A percentile compares a stretch with the other conserved stretches of the same genome.
These are phyloP conservation scores for Eristalinus aeneus DNA, from an alignment of 2,888 invertebrate species.

Conservation along the genomic window DNA sequence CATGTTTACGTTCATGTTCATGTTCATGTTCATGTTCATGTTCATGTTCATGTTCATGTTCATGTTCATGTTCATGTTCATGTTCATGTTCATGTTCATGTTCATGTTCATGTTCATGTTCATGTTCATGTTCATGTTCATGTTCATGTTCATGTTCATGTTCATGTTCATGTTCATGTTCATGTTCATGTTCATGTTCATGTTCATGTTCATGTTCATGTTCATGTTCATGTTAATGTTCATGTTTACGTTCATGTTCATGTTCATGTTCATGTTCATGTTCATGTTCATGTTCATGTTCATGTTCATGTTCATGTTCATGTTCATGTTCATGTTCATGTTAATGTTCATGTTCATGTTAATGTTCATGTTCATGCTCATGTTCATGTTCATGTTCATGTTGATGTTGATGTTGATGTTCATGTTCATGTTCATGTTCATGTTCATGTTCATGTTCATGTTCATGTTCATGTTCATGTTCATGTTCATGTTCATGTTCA, in stretches of 20 bases:
- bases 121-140: not conserved
- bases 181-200: slow-evolving; percentile 2
- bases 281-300: not conserved
- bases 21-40: not conserved
- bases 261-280: not conserved
- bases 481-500: slow-evolving; percentile 2
- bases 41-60: slow-evolving; percentile 10
- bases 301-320: not conserved
- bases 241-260: not conserved
- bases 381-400: slow-evolving; percentile 3
- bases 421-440: slow-evolving; percentile 6
- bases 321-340: slow-evolving; percentile 1
- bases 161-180: slow-evolving; percentile 7
- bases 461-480: not conserved
- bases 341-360: not conserved
- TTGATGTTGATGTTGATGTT: slow-evolving; percentile 1
- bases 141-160: not conserved
- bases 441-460: slow-evolving; percentile 4
- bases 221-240: too few species aligned
- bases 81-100: slow-evolving; percentile 12
- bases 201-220: not conserved
- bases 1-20: slow-evolving; percentile 7
- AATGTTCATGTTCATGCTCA: not conserved
- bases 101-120: not conserved
- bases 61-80: slow-evolving; percentile 7